Conservation (phyloP, 2,888 invertebrate species). For the Pyrgus malvae region DNA sequence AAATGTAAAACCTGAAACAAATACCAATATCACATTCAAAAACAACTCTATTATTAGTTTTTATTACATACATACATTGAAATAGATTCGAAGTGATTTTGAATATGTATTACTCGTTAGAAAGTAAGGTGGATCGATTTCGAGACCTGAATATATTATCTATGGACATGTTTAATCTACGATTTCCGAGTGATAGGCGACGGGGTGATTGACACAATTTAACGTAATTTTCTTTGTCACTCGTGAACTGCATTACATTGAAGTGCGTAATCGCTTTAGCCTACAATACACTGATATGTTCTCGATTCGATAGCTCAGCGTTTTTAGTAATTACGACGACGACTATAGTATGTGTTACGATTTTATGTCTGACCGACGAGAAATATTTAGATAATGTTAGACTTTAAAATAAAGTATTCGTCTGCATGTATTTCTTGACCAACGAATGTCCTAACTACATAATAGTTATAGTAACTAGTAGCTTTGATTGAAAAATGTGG, state of each 20-base stretch:
- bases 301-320: too few relatives aligned
- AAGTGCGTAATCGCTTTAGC: slow-evolving; percentile 32
- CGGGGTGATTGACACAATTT: slow-evolving; percentile 44
- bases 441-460: too few relatives aligned
- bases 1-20: too few relatives aligned
- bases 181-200: slow-evolving; percentile 42
- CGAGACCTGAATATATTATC: slow-evolving; percentile 34
- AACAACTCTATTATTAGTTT: not conserved
- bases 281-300: not conserved
- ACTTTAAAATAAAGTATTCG: too few relatives aligned
- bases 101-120: slow-evolving; percentile 8
- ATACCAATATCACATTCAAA: not conserved
- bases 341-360: too few relatives aligned
- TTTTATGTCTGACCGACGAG: too few relatives aligned
- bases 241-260: slow-evolving; percentile 29
- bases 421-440: too few relatives aligned
- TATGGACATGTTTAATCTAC: slow-evolving; percentile 44
- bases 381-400: too few relatives aligned
- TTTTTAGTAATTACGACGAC: too few relatives aligned
- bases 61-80: not conserved
- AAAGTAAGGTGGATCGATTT: slow-evolving; percentile 29
- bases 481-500: too few relatives aligned
- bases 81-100: slow-evolving; percentile 10
- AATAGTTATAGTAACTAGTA: too few relatives aligned
- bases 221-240: slow-evolving; percentile 28